A percentile compares a stretch with the other conserved stretches of the same genome.
phyloP scores from a whole-genome alignment of 2,113 vertebrate genomes.

The Rousettus leschenaultii region DNA sequence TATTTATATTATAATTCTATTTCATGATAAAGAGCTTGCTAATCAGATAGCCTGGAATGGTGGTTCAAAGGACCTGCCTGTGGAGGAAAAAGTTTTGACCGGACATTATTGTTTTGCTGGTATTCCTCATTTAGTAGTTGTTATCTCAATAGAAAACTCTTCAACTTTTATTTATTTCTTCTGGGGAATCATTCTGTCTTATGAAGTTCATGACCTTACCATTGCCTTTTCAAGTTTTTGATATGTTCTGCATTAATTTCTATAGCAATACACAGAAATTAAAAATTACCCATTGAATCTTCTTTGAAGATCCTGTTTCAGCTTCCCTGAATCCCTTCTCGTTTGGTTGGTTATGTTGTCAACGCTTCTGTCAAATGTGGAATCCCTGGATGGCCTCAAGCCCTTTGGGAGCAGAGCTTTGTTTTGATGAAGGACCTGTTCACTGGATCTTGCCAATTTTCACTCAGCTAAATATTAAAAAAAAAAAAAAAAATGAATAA shows the following conservation, averaged over 20 bases:
- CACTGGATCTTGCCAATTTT: neutral
- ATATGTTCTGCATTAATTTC: slow-evolving; percentile 24
- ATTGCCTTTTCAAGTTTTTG: slow-evolving; percentile 26
- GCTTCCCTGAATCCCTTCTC: neutral
- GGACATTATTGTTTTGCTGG: neutral
- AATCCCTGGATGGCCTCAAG: neutral
- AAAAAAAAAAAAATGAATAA: neutral
- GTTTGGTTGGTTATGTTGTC: slow-evolving; percentile 51
- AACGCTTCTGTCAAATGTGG: slow-evolving; percentile 34
- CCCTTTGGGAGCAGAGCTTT: neutral
- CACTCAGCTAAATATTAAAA: slow-evolving; percentile 6
- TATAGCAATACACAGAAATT: slow-evolving; percentile 24
- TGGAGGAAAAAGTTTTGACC: neutral
- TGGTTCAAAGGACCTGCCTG: neutral
- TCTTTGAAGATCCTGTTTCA: slow-evolving; percentile 63
- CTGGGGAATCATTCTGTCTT: neutral
- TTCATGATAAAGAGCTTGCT: neutral
- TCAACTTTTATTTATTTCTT: slow-evolving; percentile 33
- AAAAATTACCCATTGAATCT: slow-evolving; percentile 2
- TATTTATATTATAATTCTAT: neutral
- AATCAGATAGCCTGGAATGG: neutral
- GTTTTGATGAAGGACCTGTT: neutral
- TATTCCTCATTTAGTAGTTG: neutral
- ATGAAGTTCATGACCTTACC: slow-evolving; percentile 47
- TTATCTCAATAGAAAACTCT: neutral